Conservation (phyloP, 2,797 vertebrate genomes). For the Chelon labrosus region DNA sequence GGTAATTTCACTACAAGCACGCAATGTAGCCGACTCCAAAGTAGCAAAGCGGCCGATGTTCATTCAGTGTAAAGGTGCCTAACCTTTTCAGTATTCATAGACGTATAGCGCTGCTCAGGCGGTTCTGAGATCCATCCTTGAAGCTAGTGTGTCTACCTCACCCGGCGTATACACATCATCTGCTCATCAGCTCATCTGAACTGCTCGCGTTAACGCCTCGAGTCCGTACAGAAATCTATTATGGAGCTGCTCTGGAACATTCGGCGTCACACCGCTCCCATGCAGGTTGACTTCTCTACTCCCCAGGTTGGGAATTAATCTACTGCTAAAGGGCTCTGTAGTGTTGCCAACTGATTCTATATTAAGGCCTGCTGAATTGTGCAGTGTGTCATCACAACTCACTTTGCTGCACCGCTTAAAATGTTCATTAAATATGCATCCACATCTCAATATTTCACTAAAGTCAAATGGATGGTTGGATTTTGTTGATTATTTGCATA, state of each 20-base stretch:
- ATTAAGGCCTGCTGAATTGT: slow-evolving; percentile 27
- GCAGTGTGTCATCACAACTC: slow-evolving; percentile 16
- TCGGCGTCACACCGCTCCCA: slow-evolving; percentile 16
- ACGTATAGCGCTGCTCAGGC: slow-evolving; percentile 26
- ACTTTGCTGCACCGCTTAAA: slow-evolving; percentile 5
- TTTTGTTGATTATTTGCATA: slow-evolving; percentile 5
- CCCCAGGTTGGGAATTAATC: slow-evolving; percentile 44
- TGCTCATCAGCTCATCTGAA: slow-evolving; percentile 8
- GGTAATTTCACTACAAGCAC: background rate
- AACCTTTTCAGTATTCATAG: slow-evolving; percentile 59
- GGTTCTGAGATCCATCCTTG: slow-evolving; percentile 26
- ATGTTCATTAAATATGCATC: slow-evolving; percentile 35
- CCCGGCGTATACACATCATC: background rate
- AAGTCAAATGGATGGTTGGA: background rate
- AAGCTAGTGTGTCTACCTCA: slow-evolving; percentile 27
- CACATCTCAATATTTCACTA: slow-evolving; percentile 25
- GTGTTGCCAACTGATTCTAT: slow-evolving; percentile 38
- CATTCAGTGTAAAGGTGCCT: slow-evolving; percentile 20
- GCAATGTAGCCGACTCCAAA: background rate
- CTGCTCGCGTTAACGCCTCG: slow-evolving; percentile 1
- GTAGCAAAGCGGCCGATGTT: slow-evolving; percentile 1
- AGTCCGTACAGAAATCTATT: slow-evolving; percentile 4
- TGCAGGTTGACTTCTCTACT: slow-evolving; percentile 23
- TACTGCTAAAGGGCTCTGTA: slow-evolving; percentile 33
- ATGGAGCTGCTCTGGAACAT: background rate